Evolutionary conservation across 2,888 invertebrate species (phyloP), one percentile per base, ranked within the genome.

Genomic region (Timema podura): DNA sequence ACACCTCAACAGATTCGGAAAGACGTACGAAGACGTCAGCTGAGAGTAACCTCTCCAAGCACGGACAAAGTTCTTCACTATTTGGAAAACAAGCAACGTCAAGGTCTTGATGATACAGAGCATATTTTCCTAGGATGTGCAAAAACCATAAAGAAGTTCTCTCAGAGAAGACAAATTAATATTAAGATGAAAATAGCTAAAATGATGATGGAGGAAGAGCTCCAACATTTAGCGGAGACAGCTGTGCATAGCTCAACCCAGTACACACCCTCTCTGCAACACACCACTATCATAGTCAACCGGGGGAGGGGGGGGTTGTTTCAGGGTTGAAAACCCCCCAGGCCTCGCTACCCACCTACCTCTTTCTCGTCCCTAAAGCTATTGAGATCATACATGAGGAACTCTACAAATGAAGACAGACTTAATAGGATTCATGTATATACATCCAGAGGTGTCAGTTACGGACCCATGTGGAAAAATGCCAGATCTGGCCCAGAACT

Each of bases 141-240:
- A 46, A 65, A 65, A 65, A 65, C 65, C n/a, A 45, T 45, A 13
- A 45, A 65, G 47, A 65, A 11, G 13, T 65, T 65, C 47, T 65
- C 47, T 15, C 46, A 45, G 11, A 65, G 30, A 46, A 65, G 65
- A 65, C 65, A 65, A 13, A 16, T 47, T 44, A 47, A 65, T 13
- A n/a, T 65, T 13, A 65, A 65, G 47, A 64, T 44, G 13, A 46
- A 44, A 64, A 64, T 64, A 5, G 46, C 64, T 10, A 45, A 64
- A 64, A 30, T 64, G 5, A 64, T 64, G 8, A 11, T 13, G 45
- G 46, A 44, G 7, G 64, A 44, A 45, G 46, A 64, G 5, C 46
- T 44, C 46, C 46, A 64, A 64, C 44, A 64, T 64, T 64, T 45
- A 64, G 44, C 9, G 45, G 64, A 45, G 45, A 64, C 44, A 11